These are phyloP conservation scores for Norana najaformis DNA, from an alignment of 2,888 invertebrate genomes.

Conservation along the genomic window DNA sequence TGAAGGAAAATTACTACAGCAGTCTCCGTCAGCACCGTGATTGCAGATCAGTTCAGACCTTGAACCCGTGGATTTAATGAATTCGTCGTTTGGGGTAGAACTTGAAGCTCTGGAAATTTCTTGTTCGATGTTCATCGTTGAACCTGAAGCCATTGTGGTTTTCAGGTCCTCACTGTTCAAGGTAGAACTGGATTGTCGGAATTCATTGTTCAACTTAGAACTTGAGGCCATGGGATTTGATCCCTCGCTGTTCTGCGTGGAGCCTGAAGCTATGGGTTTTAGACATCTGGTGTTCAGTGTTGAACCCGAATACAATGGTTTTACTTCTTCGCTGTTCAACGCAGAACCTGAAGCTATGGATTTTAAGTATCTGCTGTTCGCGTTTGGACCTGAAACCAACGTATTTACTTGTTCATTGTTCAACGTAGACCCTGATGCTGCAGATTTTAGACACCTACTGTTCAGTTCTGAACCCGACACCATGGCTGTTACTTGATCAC, in stretches of 20 bases:
- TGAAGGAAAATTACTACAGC: background rate
- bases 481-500: background rate
- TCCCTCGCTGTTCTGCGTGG: background rate
- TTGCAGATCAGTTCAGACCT: background rate
- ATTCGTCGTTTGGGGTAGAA: background rate
- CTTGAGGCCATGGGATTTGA: background rate
- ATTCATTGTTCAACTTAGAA: background rate
- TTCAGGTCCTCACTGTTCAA: background rate
- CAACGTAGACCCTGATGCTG: background rate
- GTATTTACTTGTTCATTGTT: background rate
- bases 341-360: background rate
- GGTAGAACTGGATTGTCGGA: background rate
- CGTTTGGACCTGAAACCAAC: background rate
- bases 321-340: too few species aligned
- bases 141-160: background rate
- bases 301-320: too few species aligned
- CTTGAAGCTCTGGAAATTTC: background rate
- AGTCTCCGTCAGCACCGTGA: background rate
- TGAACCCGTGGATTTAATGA: background rate
- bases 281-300: too few species aligned
- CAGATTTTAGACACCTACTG: background rate
- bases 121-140: background rate
- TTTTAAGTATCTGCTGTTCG: background rate
- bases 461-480: background rate
- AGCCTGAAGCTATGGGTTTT: too few species aligned